Evolutionary conservation across 2,797 vertebrate species (phyloP).

Genomic region (Loriculus beryllinus): DNA sequence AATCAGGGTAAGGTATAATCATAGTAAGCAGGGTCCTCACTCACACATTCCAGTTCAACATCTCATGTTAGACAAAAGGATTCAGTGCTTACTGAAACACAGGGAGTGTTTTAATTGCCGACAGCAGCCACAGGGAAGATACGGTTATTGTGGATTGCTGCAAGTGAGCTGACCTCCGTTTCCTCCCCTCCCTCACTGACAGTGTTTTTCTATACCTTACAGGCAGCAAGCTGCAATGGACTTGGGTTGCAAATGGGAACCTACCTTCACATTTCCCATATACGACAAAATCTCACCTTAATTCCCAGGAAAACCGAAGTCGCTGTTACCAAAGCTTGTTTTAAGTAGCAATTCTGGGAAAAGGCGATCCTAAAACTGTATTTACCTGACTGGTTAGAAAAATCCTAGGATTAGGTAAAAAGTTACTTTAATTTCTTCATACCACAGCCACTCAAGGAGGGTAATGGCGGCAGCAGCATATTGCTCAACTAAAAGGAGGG

Average conservation of each 20-base stretch:
- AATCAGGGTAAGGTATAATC: too few relatives aligned
- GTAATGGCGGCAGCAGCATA: neutral
- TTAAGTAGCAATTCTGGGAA: neutral
- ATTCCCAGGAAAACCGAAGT: neutral
- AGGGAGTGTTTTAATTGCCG: neutral
- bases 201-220: accelerated
- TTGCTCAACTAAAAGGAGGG: neutral
- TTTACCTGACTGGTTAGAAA: neutral
- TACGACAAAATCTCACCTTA: neutral
- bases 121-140: neutral
- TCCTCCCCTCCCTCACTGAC: neutral
- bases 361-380: neutral
- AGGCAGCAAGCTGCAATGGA: neutral
- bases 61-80: accelerated
- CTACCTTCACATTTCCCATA: neutral
- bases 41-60: neutral
- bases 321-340: neutral
- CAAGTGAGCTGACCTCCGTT: accelerated
- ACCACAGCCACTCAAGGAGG: neutral
- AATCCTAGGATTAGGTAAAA: neutral
- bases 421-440: neutral
- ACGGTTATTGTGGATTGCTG: neutral
- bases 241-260: neutral
- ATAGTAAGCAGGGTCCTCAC: neutral
- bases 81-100: neutral